A percentile compares a stretch with the other conserved stretches of the same genome.
Evolutionary conservation across 2,113 vertebrate genomes (phyloP).

Genomic region (Mystacornis crossleyi): DNA sequence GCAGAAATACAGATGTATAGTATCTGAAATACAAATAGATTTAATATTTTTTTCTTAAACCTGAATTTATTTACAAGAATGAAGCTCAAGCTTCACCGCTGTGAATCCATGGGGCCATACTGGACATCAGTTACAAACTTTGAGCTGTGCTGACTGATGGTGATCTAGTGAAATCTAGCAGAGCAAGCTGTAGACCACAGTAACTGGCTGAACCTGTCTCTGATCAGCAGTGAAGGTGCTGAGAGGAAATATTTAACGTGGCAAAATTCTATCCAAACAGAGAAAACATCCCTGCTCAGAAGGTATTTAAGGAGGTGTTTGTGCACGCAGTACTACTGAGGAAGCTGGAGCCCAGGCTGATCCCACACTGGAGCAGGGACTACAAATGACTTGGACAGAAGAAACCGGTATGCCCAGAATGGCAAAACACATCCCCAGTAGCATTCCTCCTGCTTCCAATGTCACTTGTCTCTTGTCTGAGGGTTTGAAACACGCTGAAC

Average conservation of each 20-base stretch:
- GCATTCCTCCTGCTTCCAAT: background rate
- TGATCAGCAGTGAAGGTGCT: background rate
- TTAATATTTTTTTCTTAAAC: background rate
- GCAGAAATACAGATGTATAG: background rate
- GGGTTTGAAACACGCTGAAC: background rate
- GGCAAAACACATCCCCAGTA: background rate
- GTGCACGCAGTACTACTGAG: background rate
- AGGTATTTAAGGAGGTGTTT: background rate
- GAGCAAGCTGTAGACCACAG: background rate
- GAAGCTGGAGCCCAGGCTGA: background rate
- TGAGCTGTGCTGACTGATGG: background rate
- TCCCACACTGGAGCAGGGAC: background rate
- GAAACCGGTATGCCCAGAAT: background rate
- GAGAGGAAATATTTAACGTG: background rate
- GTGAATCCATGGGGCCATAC: background rate
- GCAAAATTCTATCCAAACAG: background rate
- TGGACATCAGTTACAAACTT: background rate
- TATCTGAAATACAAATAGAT: rapidly evolving
- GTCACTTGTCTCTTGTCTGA: background rate
- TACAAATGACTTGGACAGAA: background rate
- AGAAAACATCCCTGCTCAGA: background rate
- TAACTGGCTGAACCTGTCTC: background rate
- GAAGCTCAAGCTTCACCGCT: background rate
- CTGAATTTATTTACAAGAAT: background rate
- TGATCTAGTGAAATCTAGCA: background rate